Base-by-base conservation (phyloP, 1,140 invertebrate species). In the Andrena cerasifolii region DNA sequence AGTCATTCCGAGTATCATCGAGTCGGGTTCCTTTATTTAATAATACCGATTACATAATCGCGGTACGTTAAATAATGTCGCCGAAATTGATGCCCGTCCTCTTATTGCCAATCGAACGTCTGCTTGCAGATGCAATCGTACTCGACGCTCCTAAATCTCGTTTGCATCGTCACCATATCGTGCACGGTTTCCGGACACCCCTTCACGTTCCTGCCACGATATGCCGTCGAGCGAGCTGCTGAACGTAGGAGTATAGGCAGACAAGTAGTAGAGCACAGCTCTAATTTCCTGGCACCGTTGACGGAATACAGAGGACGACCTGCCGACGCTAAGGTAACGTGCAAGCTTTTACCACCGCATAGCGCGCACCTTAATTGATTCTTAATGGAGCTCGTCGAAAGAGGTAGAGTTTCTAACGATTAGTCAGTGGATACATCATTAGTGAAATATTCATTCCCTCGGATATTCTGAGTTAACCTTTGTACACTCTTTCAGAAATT, bases 101-200 rank as follows among this genome's bases (percentile, higher is more conserved):
- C n/a, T n/a, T n/a, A n/a, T n/a, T n/a, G n/a, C n/a, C n/a, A n/a
- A n/a, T n/a, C n/a, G n/a, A n/a, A n/a, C n/a, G 1, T 28, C 10
- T 68, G 26, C 24, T 76, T 59, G n/a, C 51, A 68, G 65, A 68
- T 76, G 63, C 43, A 33, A 76, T 26, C 43, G 31, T 68, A 24
- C 43, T 76, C 73, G n/a, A 56, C 67, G 65, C 65, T 76, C 63
- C 31, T 68, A 24, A 68, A 76, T 68, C 21, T 76, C 12, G 21
- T 68, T 26, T 76, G 36, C 18, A 16, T 68, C 47, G 26, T 59
- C 10, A 33, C 18, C 53, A 45, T 68, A 6, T 75, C 40, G 10
- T 76, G 26, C 5, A 68, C 73, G 73, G 73, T 76, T 40, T 68
- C 65, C 53, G 73, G 73, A 49, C 63, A 68, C 3, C 73, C 63